Conservation (phyloP, 2,888 invertebrate genomes). For the Nemotelus pantherinus region DNA sequence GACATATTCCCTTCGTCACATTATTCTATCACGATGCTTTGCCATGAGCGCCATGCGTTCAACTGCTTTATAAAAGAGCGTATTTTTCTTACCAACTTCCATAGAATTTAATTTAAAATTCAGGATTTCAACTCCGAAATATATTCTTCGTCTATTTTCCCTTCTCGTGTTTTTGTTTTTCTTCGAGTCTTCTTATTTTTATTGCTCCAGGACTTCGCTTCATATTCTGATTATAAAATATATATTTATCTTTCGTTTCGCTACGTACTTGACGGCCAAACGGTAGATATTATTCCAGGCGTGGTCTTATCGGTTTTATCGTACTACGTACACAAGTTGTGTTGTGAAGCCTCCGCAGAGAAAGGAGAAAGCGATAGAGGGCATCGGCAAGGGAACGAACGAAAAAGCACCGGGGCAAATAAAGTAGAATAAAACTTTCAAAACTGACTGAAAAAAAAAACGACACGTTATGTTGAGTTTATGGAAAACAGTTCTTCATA, state of each 20-base stretch:
- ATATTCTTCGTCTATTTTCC: slow-evolving; percentile 16
- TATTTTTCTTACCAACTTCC: slow-evolving; percentile 24
- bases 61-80: slow-evolving; percentile 20
- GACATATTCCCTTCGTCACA: neutral
- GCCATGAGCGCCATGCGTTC: neutral
- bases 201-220: slow-evolving; percentile 36
- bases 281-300: neutral
- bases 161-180: neutral
- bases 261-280: neutral
- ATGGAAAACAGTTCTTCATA: slow-evolving; percentile 38
- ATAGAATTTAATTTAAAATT: slow-evolving; percentile 34
- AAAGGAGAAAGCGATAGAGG: no score
- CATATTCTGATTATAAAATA: slow-evolving; percentile 35
- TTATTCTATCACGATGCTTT: neutral
- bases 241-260: slow-evolving; percentile 21
- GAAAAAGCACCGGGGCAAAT: no score
- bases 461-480: slow-evolving; percentile 2
- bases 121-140: slow-evolving; percentile 17
- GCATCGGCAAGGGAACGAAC: no score
- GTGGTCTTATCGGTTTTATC: neutral
- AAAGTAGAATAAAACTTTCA: no score
- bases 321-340: no score
- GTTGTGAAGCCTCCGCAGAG: no score
- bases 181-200: slow-evolving; percentile 19
- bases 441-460: no score